These are phyloP conservation scores for Choristoneura fumiferana DNA, from an alignment of 1,140 invertebrate species.

Conservation along the genomic window DNA sequence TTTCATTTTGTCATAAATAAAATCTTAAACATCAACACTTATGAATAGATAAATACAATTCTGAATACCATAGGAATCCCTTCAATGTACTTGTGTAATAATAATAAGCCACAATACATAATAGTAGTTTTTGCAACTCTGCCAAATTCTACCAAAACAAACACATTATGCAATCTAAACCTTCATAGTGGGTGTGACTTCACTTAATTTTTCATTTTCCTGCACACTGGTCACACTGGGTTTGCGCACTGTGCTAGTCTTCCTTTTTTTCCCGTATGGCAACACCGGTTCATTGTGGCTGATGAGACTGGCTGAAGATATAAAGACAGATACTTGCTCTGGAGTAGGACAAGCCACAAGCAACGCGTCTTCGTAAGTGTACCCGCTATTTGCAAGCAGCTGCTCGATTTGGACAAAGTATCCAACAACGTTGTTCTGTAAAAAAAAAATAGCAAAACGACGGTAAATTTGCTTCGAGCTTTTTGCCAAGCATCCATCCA, in stretches of 20 bases:
- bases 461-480: too few species aligned
- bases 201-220: conserved; percentile 28
- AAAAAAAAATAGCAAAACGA: too few species aligned
- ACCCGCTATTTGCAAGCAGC: conserved; percentile 84
- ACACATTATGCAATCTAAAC: conserved; percentile 21
- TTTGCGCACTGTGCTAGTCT: conserved; percentile 51
- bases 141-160: not conserved
- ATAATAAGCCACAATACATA: not conserved
- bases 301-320: conserved; percentile 86
- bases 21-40: conserved; percentile 3
- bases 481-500: too few species aligned
- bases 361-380: conserved; percentile 88
- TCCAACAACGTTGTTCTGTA: conserved; percentile 92
- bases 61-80: not conserved
- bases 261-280: conserved; percentile 67
- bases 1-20: conserved; percentile 22
- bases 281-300: conserved; percentile 67
- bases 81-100: not conserved
- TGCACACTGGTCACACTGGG: conserved; percentile 56
- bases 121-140: not conserved
- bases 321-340: conserved; percentile 94
- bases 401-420: conserved; percentile 91
- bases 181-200: conserved; percentile 13
- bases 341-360: conserved; percentile 93
- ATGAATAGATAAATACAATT: not conserved